Conservation (phyloP, 2,797 vertebrate species). For the Octomys mimax region DNA sequence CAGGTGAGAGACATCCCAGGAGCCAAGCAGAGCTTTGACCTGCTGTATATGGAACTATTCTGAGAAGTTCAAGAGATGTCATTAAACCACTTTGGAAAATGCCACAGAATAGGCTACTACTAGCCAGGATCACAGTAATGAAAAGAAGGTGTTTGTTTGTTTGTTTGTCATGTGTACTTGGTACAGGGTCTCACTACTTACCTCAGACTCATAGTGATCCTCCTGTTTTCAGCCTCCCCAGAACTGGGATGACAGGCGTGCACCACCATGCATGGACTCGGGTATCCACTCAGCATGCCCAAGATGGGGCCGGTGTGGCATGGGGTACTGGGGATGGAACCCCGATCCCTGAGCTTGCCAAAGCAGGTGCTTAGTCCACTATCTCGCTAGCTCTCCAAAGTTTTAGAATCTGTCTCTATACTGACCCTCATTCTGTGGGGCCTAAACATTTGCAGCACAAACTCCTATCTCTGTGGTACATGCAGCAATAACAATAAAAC, state of each 20-base stretch:
- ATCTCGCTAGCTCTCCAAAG: too few species aligned
- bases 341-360: too few species aligned
- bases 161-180: too few species aligned
- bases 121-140: neutral
- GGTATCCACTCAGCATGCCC: too few species aligned
- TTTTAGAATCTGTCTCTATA: neutral
- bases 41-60: rapidly evolving
- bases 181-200: too few species aligned
- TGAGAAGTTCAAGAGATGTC: neutral
- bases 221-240: too few species aligned
- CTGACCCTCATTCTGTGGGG: neutral
- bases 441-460: neutral
- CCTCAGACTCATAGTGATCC: too few species aligned
- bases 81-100: neutral
- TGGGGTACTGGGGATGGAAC: too few species aligned
- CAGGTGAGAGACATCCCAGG: neutral
- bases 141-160: neutral
- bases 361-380: too few species aligned
- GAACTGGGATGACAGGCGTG: too few species aligned
- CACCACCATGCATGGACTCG: too few species aligned
- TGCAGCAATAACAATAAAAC: neutral
- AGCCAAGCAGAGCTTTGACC: neutral
- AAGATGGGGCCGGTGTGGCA: too few species aligned
- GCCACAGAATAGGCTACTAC: neutral
- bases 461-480: neutral